Percentiles rank a stretch among this genome's conserved stretches.
Evolutionary conservation across 2,113 vertebrate genomes (phyloP).

Genomic region (Leptodactylus fuscus): DNA sequence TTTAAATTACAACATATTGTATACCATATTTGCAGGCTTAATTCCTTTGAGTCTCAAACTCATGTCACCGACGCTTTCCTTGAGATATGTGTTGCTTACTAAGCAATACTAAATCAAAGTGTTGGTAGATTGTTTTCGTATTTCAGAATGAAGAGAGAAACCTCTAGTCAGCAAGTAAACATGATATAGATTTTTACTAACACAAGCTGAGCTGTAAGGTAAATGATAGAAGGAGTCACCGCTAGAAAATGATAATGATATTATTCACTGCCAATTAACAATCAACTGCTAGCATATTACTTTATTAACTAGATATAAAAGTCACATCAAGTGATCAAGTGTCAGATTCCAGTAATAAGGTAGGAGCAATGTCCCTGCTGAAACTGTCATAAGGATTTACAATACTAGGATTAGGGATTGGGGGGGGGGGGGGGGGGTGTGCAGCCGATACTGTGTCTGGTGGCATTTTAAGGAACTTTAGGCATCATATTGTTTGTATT

Average conservation of each 20-base stretch:
- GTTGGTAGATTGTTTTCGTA: not conserved
- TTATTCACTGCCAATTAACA: not conserved
- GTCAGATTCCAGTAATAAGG: not conserved
- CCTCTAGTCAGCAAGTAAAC: not conserved
- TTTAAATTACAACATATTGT: too few relatives aligned
- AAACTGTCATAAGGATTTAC: not conserved
- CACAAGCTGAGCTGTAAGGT: not conserved
- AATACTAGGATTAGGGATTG: not conserved
- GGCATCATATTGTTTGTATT: too few relatives aligned
- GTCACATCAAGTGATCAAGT: not conserved
- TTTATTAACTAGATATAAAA: too few relatives aligned
- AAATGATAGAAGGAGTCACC: not conserved
- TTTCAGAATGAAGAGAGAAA: not conserved
- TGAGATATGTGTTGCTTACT: not conserved
- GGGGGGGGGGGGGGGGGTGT: too few relatives aligned
- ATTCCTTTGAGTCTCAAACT: too few relatives aligned
- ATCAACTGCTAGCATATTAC: not conserved
- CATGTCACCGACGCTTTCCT: too few relatives aligned
- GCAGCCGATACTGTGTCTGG: too few relatives aligned
- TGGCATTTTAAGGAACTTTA: not conserved
- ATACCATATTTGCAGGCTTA: too few relatives aligned
- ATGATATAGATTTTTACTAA: not conserved
- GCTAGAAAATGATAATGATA: not conserved
- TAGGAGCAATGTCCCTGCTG: not conserved
- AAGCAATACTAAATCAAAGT: not conserved